Conservation (phyloP, 2,797 vertebrate genomes). For the Pseudomugil tenellus region DNA sequence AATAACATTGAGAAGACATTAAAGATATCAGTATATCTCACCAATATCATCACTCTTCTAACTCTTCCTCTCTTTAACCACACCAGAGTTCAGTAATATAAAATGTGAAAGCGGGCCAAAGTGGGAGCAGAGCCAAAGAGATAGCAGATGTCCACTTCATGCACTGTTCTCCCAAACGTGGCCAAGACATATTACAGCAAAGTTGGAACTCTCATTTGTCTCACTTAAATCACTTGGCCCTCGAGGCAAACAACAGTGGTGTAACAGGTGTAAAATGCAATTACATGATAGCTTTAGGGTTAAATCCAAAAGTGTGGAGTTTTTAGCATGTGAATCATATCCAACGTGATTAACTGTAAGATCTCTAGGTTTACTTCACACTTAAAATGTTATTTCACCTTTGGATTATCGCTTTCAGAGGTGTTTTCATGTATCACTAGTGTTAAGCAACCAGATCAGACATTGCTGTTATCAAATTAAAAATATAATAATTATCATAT, state of each 20-base stretch:
- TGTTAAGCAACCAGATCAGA: neutral
- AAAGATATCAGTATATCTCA: neutral
- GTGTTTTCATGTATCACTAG: neutral
- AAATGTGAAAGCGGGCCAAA: conserved; percentile 2
- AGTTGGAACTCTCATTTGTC: conserved; percentile 16
- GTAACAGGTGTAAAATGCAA: conserved; percentile 30
- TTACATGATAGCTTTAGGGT: conserved; percentile 1
- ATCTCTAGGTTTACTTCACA: conserved; percentile 8
- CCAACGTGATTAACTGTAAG: conserved; percentile 2
- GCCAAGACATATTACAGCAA: conserved; percentile 13
- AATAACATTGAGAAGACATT: neutral
- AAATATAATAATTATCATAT: neutral
- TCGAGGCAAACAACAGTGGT: conserved; percentile 26
- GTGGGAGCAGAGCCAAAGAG: conserved; percentile 3
- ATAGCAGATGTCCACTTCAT: neutral
- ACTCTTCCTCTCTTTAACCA: neutral
- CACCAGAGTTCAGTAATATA: neutral
- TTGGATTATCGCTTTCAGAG: neutral
- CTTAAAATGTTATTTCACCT: conserved; percentile 12
- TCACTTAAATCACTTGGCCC: conserved; percentile 8
- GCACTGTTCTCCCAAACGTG: neutral
- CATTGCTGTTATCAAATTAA: neutral
- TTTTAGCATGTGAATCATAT: conserved; percentile 19
- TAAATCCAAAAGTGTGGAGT: conserved; percentile 8
- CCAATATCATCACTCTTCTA: neutral